Conservation (phyloP, 2,113 vertebrate species). For the Gnathonemus echidnorhynchus region DNA sequence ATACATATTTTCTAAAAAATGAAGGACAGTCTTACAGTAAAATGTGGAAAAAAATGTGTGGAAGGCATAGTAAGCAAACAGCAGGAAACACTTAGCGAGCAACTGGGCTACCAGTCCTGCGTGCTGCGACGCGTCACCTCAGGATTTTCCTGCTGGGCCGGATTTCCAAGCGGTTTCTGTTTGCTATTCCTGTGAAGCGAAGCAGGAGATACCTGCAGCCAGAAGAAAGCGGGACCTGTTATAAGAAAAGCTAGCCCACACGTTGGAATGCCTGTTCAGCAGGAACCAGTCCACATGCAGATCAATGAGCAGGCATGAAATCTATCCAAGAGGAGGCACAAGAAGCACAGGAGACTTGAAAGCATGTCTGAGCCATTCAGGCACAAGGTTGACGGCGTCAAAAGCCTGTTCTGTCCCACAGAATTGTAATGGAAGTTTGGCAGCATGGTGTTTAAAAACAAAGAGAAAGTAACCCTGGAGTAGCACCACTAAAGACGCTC, state of each 20-base stretch:
- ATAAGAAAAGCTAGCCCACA: background rate
- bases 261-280: background rate
- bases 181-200: conserved; percentile 2
- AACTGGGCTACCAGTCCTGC: background rate
- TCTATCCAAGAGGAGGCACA: background rate
- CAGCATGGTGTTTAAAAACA: background rate
- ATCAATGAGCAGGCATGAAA: background rate
- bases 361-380: background rate
- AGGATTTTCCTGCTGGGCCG: background rate
- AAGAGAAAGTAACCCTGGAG: background rate
- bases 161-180: background rate
- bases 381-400: background rate
- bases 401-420: background rate
- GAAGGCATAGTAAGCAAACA: background rate
- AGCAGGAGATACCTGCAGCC: background rate
- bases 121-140: background rate
- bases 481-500: background rate
- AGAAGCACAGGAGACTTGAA: background rate
- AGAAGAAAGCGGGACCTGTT: background rate
- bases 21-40: background rate
- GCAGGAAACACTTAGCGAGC: background rate
- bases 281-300: background rate
- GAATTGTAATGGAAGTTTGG: background rate
- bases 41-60: background rate
- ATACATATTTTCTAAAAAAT: background rate